Evolutionary conservation across 2,797 vertebrate genomes (phyloP).

Genomic region (Emys orbicularis): DNA sequence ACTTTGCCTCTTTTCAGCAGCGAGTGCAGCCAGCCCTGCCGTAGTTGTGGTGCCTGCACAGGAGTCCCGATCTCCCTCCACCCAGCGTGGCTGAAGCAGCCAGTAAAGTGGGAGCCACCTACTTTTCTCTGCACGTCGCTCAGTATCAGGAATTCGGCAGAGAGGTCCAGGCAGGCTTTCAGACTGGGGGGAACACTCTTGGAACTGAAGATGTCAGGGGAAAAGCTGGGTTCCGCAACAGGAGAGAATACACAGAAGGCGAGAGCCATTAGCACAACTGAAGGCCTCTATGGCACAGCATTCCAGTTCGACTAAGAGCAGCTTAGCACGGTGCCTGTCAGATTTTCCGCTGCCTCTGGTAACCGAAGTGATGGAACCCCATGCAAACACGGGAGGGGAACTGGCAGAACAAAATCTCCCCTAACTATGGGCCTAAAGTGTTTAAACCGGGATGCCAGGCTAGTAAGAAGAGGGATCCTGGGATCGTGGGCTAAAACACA

Average conservation of each 20-base stretch:
- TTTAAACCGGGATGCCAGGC: not conserved
- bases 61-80: not conserved
- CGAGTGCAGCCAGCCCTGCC: not conserved
- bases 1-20: not conserved
- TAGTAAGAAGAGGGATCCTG: not conserved
- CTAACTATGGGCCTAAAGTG: not conserved
- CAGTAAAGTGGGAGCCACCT: constrained; percentile 37
- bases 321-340: not conserved
- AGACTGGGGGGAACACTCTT: constrained; percentile 89
- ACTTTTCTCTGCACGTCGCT: constrained; percentile 98
- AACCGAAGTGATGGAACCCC: not conserved
- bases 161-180: constrained; percentile 95
- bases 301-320: not conserved
- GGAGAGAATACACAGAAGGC: not conserved
- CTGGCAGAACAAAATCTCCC: not conserved
- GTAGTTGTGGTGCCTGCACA: not conserved
- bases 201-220: constrained; percentile 93
- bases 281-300: not conserved
- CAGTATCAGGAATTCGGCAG: constrained; percentile 95
- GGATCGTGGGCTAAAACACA: not conserved
- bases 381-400: not conserved
- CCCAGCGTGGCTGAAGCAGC: not conserved
- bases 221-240: constrained; percentile 85
- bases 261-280: not conserved
- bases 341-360: not conserved